Base-by-base conservation (phyloP, 1,140 invertebrate genomes). In the Orius insidiosus region DNA sequence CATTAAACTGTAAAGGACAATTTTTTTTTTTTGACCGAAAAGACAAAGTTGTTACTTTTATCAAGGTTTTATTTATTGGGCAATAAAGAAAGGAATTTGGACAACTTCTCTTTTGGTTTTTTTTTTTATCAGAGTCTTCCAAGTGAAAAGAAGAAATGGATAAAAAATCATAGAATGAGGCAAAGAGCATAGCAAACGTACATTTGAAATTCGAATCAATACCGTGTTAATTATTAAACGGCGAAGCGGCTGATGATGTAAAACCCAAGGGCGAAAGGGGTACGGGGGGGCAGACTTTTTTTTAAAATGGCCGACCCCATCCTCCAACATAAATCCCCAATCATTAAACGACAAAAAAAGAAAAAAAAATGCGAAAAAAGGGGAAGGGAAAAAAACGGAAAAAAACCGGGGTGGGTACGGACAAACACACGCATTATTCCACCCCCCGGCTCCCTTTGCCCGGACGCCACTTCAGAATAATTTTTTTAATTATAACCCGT, bases 201-300 rank as follows among this genome's bases (percentile, higher is more conserved):
- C 41, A 43, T 43, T 43, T 43, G 41, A 43, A 43, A 43, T 43
- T 43, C 41, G 41, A 43, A 43, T 43, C 41, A 43, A 43, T 43
- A 43, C 41, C 41, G 18, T 43, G 41, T 43, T 43, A 43, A 43
- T 43, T 43, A 43, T 43, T 43, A 43, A 43, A 43, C 41, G 24
- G 18, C 35, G 35, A 15, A 36, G 35, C 9, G 7, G 18, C 41
- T 43, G 41, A 43, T 43, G 41, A 43, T 43, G 41, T 43, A 43
- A 43, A 43, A 43, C 18, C 41, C 14, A 30, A 9, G 24, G 24
- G 41, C 24, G 24, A 30, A n/a, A 18, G 41, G 41, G n/a, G 35
- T n/a, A 5, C 14, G 3, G 35, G 41, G 24, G n/a, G 10, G 41
- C 30, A 30, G 41, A 18, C 41, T 30, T 30, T 43, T 43, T n/a